These are phyloP conservation scores for Channa striata DNA, from an alignment of 2,797 vertebrate genomes.

Conservation along the genomic window DNA sequence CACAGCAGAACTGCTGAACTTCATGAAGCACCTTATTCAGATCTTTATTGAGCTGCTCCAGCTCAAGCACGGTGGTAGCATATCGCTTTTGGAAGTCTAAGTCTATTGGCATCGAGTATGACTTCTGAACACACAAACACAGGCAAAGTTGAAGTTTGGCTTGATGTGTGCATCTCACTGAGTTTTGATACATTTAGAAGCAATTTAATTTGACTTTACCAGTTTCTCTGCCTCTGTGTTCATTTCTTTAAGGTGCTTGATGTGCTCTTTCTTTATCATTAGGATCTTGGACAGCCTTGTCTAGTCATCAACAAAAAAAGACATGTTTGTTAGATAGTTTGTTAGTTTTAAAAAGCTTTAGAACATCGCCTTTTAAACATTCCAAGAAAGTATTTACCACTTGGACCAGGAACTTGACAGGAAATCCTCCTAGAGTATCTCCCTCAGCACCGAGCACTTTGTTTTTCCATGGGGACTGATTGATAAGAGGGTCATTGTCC, in stretches of 20 bases:
- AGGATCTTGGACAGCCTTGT: slow-evolving; percentile 98
- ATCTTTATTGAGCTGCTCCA: slow-evolving; percentile 98
- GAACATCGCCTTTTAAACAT: not conserved
- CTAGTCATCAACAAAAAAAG: slow-evolving; percentile 72
- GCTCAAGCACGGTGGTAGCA: slow-evolving; percentile 94
- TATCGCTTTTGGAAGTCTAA: slow-evolving; percentile 97
- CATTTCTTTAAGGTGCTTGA: slow-evolving; percentile 98
- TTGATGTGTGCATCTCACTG: not conserved
- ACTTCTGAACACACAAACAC: slow-evolving; percentile 87
- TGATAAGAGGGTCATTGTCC: slow-evolving; percentile 95
- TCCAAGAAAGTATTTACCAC: slow-evolving; percentile 87
- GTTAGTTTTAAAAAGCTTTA: not conserved
- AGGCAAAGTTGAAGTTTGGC: not conserved
- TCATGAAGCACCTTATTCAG: slow-evolving; percentile 97
- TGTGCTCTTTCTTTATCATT: slow-evolving; percentile 99
- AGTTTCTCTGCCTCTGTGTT: slow-evolving; percentile 98
- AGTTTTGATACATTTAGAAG: not conserved
- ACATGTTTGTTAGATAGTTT: not conserved
- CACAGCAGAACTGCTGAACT: slow-evolving; percentile 96
- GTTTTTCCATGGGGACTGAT: slow-evolving; percentile 94
- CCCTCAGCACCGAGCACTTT: slow-evolving; percentile 92
- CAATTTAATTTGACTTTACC: slow-evolving; percentile 79
- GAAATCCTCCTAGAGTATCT: slow-evolving; percentile 97
- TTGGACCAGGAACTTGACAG: slow-evolving; percentile 98
- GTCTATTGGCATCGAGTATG: slow-evolving; percentile 93